These are phyloP conservation scores for Lacerta viridis DNA, from an alignment of 2,797 vertebrate species.

Conservation along the genomic window DNA sequence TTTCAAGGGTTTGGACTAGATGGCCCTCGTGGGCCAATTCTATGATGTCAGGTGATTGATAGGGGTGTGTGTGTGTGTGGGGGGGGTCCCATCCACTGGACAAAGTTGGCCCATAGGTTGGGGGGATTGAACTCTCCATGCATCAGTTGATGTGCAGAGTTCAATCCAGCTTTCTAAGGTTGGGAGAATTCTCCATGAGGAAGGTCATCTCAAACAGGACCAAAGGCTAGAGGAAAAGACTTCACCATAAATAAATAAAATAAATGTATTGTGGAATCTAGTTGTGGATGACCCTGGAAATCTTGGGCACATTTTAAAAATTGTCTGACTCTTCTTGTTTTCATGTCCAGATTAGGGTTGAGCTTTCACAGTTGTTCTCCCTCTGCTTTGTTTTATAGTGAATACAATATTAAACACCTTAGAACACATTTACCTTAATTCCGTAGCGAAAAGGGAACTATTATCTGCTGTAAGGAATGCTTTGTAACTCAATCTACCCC, in stretches of 20 bases:
- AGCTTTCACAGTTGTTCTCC: slow-evolving; percentile 61
- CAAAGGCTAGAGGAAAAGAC: neutral
- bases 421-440: slow-evolving; percentile 49
- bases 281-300: neutral
- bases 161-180: no score
- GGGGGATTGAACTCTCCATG: no score
- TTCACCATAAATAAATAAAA: neutral
- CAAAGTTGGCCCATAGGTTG: no score
- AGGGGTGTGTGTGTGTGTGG: no score
- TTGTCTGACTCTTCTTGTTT: neutral
- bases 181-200: no score
- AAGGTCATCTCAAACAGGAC: neutral
- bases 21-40: no score
- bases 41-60: no score
- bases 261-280: neutral
- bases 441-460: slow-evolving; percentile 54
- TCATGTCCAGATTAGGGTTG: neutral
- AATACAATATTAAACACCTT: slow-evolving; percentile 59
- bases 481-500: slow-evolving; percentile 64
- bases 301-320: neutral
- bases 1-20: no score
- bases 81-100: no score
- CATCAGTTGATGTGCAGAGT: no score
- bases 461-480: slow-evolving; percentile 64
- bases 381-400: slow-evolving; percentile 45